phyloP scores from a whole-genome alignment of 2,888 invertebrate genomes.

The Boloria selene region DNA sequence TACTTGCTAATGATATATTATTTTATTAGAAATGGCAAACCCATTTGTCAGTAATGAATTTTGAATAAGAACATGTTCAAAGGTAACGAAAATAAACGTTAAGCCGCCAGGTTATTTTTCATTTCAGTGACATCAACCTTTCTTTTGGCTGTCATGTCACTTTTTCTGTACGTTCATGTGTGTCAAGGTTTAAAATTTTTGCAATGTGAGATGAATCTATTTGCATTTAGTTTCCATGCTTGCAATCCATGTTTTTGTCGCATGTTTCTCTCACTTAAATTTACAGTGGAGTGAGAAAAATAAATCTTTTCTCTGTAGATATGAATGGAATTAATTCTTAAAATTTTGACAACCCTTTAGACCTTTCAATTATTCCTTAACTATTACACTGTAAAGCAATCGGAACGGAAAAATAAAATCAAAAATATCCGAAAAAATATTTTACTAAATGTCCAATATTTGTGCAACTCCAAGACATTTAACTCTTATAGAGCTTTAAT shows the following conservation, averaged over 20 bases:
- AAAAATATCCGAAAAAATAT: too few species aligned
- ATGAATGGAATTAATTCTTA: too few species aligned
- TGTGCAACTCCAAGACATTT: too few species aligned
- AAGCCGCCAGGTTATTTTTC: conserved; percentile 16
- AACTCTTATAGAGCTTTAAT: too few species aligned
- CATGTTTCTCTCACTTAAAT: too few species aligned
- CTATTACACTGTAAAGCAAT: too few species aligned
- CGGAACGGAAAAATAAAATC: too few species aligned
- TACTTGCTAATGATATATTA: not conserved
- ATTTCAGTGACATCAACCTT: conserved; percentile 19
- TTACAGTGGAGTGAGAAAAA: too few species aligned
- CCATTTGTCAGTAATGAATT: not conserved
- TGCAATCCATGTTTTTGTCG: not conserved
- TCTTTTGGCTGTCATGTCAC: conserved; percentile 16
- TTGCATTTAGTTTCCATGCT: conserved; percentile 2
- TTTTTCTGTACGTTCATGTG: conserved; percentile 17
- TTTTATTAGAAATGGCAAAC: not conserved
- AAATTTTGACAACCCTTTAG: too few species aligned
- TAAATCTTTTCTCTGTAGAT: too few species aligned
- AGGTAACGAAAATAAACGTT: conserved; percentile 24
- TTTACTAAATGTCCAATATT: too few species aligned
- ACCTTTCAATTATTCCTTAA: too few species aligned
- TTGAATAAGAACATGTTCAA: conserved; percentile 17
- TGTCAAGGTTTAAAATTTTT: conserved; percentile 21
- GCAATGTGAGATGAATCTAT: conserved; percentile 7